Evolutionary conservation across 1,140 invertebrate genomes (phyloP), one percentile per base, ranked within the genome.

Genomic region (Drosophila equinoxialis): DNA sequence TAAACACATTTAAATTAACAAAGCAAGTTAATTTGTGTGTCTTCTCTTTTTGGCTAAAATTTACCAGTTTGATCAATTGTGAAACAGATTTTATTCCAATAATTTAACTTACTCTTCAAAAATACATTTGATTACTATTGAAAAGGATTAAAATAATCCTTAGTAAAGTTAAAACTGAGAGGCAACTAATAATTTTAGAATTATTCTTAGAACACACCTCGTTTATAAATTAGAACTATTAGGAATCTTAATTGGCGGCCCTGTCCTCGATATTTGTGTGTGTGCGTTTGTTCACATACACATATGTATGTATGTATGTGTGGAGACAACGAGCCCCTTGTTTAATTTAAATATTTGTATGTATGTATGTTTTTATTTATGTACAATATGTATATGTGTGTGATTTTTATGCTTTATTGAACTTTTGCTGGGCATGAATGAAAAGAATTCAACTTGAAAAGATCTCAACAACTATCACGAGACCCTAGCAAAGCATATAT

Each of bases 341-440:
- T 81, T 81, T 61, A 45, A 58, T 68, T 69, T 63, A 71, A 37
- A 58, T 63, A 58, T 42, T n/a, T 37, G 6, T 45, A 7, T 45
- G 6, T 14, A 17, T 48, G 6, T 48, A 17, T 17, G 17, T 48
- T 17, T 10, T 17, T 17, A 17, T n/a, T 4, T 45, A 48, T 48
- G 14, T 48, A 48, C 2, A 3, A 23, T 23, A 48, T 17, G 7
- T 45, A 41, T 73, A 71, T 74, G 82, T 87, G 87, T 87, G 82
- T 86, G 79, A 83, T 86, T 77, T 86, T 79, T 72, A 82, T 83
- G 79, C 83, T 86, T 65, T 76, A 86, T 75, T 81, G 75, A 85
- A 81, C 77, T 86, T 74, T 71, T 77, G 54, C 67, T 69, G 71
- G 71, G 17, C 74, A 61, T 51, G 74, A 77, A 71, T 81, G 62